A percentile compares a stretch with the other conserved stretches of the same genome.
Evolutionary conservation across 2,797 vertebrate species (phyloP).

Genomic region (Poecilia gillii): DNA sequence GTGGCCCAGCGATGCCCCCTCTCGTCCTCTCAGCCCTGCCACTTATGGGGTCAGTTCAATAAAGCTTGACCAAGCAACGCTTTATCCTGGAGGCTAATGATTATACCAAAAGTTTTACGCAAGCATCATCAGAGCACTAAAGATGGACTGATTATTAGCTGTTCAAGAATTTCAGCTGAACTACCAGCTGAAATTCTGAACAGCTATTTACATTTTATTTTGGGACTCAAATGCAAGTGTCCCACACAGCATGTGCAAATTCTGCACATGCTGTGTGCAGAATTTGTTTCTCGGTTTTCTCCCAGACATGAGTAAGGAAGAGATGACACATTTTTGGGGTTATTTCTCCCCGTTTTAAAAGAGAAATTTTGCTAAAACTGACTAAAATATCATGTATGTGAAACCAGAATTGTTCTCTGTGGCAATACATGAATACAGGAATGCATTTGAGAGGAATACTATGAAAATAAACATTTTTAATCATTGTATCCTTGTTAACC

Average conservation of each 20-base stretch:
- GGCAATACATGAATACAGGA: neutral
- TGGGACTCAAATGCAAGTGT: neutral
- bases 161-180: neutral
- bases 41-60: conserved; percentile 6
- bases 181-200: neutral
- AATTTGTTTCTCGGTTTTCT: neutral
- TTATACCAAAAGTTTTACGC: neutral
- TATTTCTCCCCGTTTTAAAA: neutral
- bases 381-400: neutral
- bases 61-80: neutral
- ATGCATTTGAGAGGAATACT: neutral
- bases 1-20: conserved; percentile 9
- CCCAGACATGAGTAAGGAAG: neutral
- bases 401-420: neutral
- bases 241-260: no score
- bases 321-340: neutral
- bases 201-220: no score
- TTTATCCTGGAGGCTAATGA: neutral
- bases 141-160: neutral
- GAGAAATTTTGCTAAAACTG: neutral
- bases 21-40: neutral
- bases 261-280: neutral
- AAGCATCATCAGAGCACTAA: neutral
- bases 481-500: neutral
- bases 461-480: neutral